phyloP scores from a whole-genome alignment of 2,797 vertebrate genomes.

The Lagocephalus sceleratus region DNA sequence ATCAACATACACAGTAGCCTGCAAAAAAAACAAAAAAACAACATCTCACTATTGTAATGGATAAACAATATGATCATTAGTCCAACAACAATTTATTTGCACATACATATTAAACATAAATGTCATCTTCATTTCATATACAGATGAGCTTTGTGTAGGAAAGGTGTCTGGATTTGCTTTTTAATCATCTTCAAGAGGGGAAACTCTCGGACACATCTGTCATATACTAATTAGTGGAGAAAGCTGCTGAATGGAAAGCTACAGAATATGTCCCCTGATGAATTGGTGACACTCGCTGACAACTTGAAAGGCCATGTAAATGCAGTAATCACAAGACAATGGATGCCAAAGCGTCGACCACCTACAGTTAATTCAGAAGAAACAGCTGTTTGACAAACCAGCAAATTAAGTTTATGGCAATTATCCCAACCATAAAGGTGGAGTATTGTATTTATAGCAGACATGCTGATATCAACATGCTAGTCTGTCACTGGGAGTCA shows the following conservation, averaged over 20 bases:
- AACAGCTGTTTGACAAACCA: background rate
- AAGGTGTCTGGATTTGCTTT: constrained; percentile 26
- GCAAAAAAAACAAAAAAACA: no score
- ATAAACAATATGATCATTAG: constrained; percentile 17
- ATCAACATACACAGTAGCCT: background rate
- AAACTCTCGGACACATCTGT: constrained; percentile 38
- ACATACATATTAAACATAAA: constrained; percentile 4
- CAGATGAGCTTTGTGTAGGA: constrained; percentile 23
- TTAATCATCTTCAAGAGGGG: constrained; percentile 41
- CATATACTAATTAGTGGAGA: constrained; percentile 38
- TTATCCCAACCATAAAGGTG: no score
- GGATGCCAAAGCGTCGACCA: background rate
- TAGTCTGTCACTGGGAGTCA: no score
- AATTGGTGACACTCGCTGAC: constrained; percentile 9
- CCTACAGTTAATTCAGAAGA: background rate
- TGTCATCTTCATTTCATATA: constrained; percentile 24
- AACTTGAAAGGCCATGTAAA: constrained; percentile 6
- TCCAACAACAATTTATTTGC: constrained; percentile 6
- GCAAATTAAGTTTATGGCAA: no score
- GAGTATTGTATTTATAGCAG: no score
- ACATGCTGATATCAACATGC: no score
- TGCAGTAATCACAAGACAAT: background rate
- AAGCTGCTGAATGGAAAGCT: constrained; percentile 22
- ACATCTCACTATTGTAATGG: constrained; percentile 13
- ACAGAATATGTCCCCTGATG: constrained; percentile 4